Base-by-base conservation (phyloP, 2,797 vertebrate species). In the Protosalanx chinensis region DNA sequence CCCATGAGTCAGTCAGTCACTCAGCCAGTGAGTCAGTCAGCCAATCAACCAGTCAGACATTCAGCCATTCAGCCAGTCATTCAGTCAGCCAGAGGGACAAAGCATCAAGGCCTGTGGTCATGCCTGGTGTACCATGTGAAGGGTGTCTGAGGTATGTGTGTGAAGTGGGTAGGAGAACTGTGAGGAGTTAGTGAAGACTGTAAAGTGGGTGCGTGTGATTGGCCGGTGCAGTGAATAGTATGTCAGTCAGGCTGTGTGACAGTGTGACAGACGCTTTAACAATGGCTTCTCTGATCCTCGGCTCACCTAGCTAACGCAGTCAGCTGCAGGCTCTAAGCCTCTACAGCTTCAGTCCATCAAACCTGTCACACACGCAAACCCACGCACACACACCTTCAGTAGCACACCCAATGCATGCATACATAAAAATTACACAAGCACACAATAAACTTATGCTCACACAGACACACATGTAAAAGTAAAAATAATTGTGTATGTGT, bases 71-170 rank as follows among this genome's bases (percentile, higher is more conserved):
- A 8, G 35, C 6, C 2, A 37, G 6, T 37, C 35, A 1, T 6
- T 8, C 35, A 85, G 85, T 88, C 86, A 89, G 61, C 86, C 83
- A 82, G 6, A n/a, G 51, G 81, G 83, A 84, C 80, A 83, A 79
- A 82, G 84, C 86, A 79, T 64, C 80, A 78, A 80, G 83, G 81
- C 76, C 69, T 68, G 64, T 66, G 80, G 84, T 83, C 80, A 88
- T 75, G 82, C 82, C 75, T 86, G 78, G 84, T 76, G 70, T 82
- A 85, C 76, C 86, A 83, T 75, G 79, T 84, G 82, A 85, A 78
- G 84, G 73, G 71, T 82, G 70, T 81, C 30, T 76, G 81, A 57
- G 56, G 56, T 71, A 15, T 46, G 30, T 72, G 71, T 57, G 79
- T 72, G 63, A 30, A 59, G 27, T 74, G 46, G 62, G 70, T 67